These are phyloP conservation scores for Pagetopsis macropterus DNA, from an alignment of 2,797 vertebrate species.

Conservation along the genomic window DNA sequence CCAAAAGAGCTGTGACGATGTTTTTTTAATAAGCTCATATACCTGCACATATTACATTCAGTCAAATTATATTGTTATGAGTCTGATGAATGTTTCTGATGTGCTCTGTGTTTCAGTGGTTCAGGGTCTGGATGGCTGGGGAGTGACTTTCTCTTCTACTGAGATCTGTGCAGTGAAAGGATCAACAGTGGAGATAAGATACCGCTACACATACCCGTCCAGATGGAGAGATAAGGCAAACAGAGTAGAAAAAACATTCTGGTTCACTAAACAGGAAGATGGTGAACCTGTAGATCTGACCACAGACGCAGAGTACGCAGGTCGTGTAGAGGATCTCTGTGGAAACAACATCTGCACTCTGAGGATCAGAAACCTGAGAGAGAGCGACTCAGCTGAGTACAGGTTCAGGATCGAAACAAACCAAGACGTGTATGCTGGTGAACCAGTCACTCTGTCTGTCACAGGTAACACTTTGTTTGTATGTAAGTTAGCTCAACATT, in stretches of 20 bases:
- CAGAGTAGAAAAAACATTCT: too few relatives aligned
- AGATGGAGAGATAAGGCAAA: too few relatives aligned
- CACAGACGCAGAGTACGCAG: neutral
- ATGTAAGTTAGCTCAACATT: too few relatives aligned
- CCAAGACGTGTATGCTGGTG: fast-evolving
- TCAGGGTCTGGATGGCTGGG: too few relatives aligned
- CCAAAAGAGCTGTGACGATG: too few relatives aligned
- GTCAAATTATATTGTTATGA: neutral
- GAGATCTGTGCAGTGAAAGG: too few relatives aligned
- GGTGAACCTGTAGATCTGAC: too few relatives aligned
- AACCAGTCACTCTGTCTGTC: slow-evolving; percentile 28
- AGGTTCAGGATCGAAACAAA: slow-evolving; percentile 16
- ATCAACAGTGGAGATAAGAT: too few relatives aligned
- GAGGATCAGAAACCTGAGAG: slow-evolving; percentile 17
- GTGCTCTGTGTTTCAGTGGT: slow-evolving; percentile 27
- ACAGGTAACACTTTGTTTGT: slow-evolving; percentile 17
- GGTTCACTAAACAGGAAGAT: neutral
- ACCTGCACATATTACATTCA: too few relatives aligned
- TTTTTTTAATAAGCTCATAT: too few relatives aligned
- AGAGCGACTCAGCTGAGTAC: slow-evolving; percentile 12
- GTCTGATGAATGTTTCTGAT: slow-evolving; percentile 5
- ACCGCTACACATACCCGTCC: neutral
- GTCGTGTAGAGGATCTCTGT: neutral
- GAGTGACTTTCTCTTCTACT: too few relatives aligned
- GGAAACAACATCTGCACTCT: fast-evolving